Conservation (phyloP, 2,113 vertebrate genomes). For the Caretta caretta region DNA sequence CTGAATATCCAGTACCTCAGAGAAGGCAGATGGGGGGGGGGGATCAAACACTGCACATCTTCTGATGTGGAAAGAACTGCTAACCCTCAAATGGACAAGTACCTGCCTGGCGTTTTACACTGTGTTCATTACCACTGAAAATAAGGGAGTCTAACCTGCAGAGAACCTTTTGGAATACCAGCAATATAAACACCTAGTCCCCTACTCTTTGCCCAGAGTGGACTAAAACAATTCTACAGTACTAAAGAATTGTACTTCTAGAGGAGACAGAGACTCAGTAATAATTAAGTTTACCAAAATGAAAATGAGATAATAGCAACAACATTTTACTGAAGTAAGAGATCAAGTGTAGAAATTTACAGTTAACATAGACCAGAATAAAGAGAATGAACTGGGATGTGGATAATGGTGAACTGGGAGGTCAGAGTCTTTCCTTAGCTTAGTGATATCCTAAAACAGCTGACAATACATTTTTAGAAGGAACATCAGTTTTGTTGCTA, state of each 20-base stretch:
- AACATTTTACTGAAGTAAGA: neutral
- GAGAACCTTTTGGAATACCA: neutral
- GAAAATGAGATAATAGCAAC: neutral
- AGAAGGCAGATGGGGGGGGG: neutral
- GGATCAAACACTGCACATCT: neutral
- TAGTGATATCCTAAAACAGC: neutral
- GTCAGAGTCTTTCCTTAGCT: neutral
- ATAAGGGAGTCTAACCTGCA: too few species aligned
- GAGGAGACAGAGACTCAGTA: neutral
- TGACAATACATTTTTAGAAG: neutral
- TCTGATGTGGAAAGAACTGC: neutral
- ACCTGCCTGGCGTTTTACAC: neutral
- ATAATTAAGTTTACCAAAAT: neutral
- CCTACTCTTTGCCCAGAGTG: neutral
- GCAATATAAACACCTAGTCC: neutral
- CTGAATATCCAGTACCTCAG: neutral
- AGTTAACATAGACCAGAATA: neutral
- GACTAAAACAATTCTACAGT: neutral
- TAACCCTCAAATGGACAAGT: neutral
- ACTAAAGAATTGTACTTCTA: neutral
- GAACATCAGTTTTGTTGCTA: neutral
- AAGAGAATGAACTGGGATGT: neutral
- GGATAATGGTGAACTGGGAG: neutral
- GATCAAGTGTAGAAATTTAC: neutral
- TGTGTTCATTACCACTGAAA: neutral